Conservation (phyloP, 1,140 invertebrate genomes). For the Cryptotermes secundus region DNA sequence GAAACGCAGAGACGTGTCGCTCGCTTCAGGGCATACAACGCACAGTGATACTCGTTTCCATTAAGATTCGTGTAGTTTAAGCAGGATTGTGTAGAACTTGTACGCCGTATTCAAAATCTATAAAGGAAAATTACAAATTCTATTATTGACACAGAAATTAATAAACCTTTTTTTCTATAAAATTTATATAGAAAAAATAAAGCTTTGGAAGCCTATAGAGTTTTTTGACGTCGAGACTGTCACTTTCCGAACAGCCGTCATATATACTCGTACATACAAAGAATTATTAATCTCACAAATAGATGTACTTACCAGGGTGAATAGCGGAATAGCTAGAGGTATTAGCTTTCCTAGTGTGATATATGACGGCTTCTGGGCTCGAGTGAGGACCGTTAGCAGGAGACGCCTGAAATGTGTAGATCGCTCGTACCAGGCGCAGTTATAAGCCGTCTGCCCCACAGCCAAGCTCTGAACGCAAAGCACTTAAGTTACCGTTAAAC, state of each 20-base stretch:
- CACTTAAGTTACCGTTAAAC: no score
- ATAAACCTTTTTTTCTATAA: no score
- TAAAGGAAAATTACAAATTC: neutral
- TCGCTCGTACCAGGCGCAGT: neutral
- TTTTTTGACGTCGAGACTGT: no score
- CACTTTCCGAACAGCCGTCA: no score
- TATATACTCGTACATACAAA: no score
- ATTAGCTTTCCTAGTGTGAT: neutral
- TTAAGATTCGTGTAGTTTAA: neutral
- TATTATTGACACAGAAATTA: neutral
- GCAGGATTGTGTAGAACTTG: neutral
- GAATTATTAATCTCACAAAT: no score
- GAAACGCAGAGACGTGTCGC: no score
- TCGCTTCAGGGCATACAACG: no score
- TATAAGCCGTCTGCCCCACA: neutral
- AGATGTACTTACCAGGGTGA: neutral
- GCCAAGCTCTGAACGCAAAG: neutral
- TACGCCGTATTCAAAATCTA: neutral
- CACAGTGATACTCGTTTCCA: no score
- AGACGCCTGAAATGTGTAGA: neutral
- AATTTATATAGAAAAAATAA: no score
- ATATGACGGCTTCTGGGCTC: neutral
- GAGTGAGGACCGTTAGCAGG: neutral
- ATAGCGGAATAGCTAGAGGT: neutral
- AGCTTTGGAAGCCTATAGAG: no score